phyloP scores from a whole-genome alignment of 2,113 vertebrate genomes.

The Hyaena hyaena region DNA sequence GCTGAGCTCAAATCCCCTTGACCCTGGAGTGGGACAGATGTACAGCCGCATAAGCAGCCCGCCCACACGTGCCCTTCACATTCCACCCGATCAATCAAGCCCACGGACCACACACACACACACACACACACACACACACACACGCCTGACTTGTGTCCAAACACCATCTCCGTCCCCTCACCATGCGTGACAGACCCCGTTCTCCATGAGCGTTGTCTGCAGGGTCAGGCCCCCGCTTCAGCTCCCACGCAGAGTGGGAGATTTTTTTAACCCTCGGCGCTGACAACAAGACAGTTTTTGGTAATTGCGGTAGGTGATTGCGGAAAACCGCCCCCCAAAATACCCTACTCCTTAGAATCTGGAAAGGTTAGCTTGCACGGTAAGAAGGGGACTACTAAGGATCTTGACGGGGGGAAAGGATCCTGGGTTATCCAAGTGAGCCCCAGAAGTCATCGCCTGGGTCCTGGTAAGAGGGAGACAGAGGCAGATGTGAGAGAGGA shows the following conservation, averaged over 20 bases:
- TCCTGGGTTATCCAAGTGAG: not conserved
- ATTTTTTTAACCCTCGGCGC: not conserved
- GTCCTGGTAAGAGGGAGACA: not conserved
- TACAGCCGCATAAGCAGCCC: not conserved
- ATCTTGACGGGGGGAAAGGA: not conserved
- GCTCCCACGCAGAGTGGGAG: no score
- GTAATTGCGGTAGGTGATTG: not conserved
- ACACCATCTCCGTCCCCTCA: not conserved
- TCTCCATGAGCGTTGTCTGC: no score
- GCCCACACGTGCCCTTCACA: not conserved
- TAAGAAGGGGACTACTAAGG: not conserved
- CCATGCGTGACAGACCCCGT: not conserved
- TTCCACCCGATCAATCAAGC: not conserved
- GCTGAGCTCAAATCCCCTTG: not conserved
- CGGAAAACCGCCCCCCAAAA: not conserved
- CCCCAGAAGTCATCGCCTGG: not conserved
- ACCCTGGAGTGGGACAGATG: not conserved
- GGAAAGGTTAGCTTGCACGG: not conserved
- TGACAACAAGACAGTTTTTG: not conserved
- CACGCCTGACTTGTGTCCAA: not conserved
- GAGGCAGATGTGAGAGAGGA: not conserved
- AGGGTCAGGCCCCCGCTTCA: no score
- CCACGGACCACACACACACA: fast-evolving
- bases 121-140: fast-evolving
- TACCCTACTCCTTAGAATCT: not conserved